Conservation (phyloP, 2,888 invertebrate genomes). For the Zygogramma bicolorata region DNA sequence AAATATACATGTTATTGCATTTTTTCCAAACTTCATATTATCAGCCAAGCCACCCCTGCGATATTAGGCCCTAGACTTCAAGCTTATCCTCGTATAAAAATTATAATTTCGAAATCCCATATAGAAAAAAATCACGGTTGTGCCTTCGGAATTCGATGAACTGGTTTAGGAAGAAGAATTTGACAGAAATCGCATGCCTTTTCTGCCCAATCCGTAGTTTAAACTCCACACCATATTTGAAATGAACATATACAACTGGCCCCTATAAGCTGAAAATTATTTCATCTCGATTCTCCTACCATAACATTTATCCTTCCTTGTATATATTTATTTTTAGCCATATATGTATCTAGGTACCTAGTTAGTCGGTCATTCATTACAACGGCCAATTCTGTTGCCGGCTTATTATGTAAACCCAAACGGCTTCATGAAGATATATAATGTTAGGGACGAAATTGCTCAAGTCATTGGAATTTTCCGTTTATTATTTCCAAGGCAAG, state of each 20-base stretch:
- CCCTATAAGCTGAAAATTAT: too few species aligned
- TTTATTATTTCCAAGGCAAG: too few species aligned
- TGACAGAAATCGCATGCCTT: neutral
- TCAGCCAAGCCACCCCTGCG: too few species aligned
- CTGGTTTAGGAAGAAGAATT: neutral
- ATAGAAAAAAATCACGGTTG: too few species aligned
- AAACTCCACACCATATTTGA: neutral
- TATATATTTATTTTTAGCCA: slow-evolving; percentile 26
- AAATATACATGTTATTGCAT: too few species aligned
- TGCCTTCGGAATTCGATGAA: too few species aligned
- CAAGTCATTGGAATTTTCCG: slow-evolving; percentile 3
- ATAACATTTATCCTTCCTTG: neutral
- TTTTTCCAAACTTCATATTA: too few species aligned
- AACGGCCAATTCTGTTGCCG: slow-evolving; percentile 31
- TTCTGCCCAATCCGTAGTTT: neutral
- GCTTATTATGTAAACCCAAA: slow-evolving; percentile 31
- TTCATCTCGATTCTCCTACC: too few species aligned
- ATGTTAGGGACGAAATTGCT: slow-evolving; percentile 31
- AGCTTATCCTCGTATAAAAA: too few species aligned
- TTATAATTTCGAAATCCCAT: too few species aligned
- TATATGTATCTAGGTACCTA: neutral
- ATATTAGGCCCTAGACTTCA: too few species aligned
- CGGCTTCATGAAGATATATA: slow-evolving; percentile 41
- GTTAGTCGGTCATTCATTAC: slow-evolving; percentile 23
- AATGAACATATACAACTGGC: neutral